Percentiles rank a stretch among this genome's conserved stretches.
Conservation (phyloP, 2,113 vertebrate species). For the Rafetus swinhoei region DNA sequence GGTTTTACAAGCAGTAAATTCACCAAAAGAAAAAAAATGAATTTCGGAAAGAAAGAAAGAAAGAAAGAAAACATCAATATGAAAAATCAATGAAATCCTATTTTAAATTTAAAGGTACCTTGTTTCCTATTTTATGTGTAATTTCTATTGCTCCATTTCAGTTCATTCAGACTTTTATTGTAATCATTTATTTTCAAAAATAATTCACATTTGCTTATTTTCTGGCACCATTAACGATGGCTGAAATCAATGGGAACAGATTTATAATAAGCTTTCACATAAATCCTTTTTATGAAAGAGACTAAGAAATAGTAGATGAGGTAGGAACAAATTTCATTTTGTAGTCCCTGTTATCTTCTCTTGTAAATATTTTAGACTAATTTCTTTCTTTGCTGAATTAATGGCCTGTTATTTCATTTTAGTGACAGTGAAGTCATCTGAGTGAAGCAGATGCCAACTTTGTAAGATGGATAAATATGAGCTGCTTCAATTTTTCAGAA, state of each 20-base stretch:
- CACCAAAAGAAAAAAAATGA: neutral
- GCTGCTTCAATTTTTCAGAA: conserved; percentile 2
- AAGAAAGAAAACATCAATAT: neutral
- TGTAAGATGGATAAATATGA: neutral
- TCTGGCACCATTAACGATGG: neutral
- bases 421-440: neutral
- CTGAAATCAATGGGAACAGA: conserved; percentile 30
- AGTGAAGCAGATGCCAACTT: conserved; percentile 10
- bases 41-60: no score
- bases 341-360: neutral
- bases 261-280: conserved; percentile 38
- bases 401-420: neutral
- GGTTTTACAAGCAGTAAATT: neutral
- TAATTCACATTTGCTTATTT: conserved; percentile 6
- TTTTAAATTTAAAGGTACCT: conserved; percentile 14
- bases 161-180: neutral
- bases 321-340: conserved; percentile 13
- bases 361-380: conserved; percentile 44
- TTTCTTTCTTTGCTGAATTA: conserved; percentile 36
- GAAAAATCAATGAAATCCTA: neutral
- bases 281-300: neutral
- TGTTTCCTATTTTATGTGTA: conserved; percentile 9
- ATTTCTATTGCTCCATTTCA: neutral
- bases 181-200: conserved; percentile 34
- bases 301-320: conserved; percentile 6